Percentiles rank a stretch among this genome's conserved stretches.
Conservation (phyloP, 2,888 invertebrate genomes). For the Polymixis lichenea region DNA sequence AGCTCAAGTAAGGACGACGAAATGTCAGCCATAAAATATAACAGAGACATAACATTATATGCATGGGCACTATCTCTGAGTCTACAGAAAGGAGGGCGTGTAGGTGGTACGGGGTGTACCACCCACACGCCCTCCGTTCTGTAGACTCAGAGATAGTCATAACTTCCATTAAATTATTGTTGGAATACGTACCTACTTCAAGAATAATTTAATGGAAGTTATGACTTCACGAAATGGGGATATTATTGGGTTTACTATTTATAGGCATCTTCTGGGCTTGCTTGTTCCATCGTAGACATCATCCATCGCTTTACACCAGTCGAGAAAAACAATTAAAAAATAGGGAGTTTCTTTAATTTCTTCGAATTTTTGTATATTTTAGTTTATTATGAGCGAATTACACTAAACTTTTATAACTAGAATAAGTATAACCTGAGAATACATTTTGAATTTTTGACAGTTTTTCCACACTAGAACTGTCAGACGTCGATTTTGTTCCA, state of each 20-base stretch:
- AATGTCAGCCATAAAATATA: slow-evolving; percentile 27
- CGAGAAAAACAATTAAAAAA: neutral
- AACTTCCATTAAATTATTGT: no score
- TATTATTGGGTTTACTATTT: neutral
- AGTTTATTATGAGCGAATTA: no score
- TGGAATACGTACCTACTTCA: neutral
- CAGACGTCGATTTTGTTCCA: no score
- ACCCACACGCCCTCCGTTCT: no score
- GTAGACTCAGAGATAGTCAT: no score
- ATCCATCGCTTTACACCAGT: neutral
- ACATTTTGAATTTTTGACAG: no score
- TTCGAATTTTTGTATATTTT: neutral
- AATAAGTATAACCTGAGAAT: no score
- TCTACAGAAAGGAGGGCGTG: slow-evolving; percentile 3
- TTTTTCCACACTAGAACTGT: no score
- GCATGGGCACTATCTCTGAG: slow-evolving; percentile 16
- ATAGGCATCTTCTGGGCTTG: neutral
- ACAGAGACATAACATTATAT: slow-evolving; percentile 26
- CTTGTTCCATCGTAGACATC: neutral
- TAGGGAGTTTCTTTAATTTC: no score
- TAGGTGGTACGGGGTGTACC: no score
- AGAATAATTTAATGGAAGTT: slow-evolving; percentile 25
- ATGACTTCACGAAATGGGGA: neutral
- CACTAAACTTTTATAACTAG: no score
- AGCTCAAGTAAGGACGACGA: slow-evolving; percentile 1